A percentile compares a stretch with the other conserved stretches of the same genome.
phyloP scores from a whole-genome alignment of 2,888 invertebrate genomes.

The Ennomos quercinarius region DNA sequence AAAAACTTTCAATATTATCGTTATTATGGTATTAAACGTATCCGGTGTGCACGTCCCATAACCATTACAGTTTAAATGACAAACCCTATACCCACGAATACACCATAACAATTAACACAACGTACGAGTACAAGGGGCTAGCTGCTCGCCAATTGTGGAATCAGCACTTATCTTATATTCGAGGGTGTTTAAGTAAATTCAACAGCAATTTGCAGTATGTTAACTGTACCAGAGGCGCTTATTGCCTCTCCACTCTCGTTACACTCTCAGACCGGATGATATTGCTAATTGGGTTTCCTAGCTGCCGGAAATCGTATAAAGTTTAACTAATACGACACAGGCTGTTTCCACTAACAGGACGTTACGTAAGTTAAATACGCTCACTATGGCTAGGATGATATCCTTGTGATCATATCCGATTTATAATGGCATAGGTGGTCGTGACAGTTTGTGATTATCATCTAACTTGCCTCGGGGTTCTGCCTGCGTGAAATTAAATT shows the following conservation, averaged over 20 bases:
- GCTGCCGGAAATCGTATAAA: conserved; percentile 78
- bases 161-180: conserved; percentile 54
- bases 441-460: conserved; percentile 39
- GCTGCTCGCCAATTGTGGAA: conserved; percentile 53
- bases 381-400: conserved; percentile 24
- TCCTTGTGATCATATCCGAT: conserved; percentile 33
- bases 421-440: conserved; percentile 35
- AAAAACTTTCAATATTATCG: too few relatives aligned
- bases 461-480: conserved; percentile 28
- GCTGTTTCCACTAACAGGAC: conserved; percentile 53
- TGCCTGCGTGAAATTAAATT: conserved; percentile 34
- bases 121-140: conserved; percentile 28
- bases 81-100: conserved; percentile 20
- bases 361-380: conserved; percentile 35
- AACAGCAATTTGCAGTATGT: conserved; percentile 77
- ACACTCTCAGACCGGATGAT: conserved; percentile 73
- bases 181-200: conserved; percentile 71
- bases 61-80: conserved; percentile 7
- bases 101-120: conserved; percentile 14
- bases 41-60: conserved; percentile 7
- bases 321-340: conserved; percentile 71
- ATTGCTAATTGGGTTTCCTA: conserved; percentile 81
- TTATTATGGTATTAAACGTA: neutral
- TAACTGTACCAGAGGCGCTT: conserved; percentile 67
- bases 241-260: conserved; percentile 69